Conservation (phyloP, 2,113 vertebrate genomes). For the Plectropomus leopardus region DNA sequence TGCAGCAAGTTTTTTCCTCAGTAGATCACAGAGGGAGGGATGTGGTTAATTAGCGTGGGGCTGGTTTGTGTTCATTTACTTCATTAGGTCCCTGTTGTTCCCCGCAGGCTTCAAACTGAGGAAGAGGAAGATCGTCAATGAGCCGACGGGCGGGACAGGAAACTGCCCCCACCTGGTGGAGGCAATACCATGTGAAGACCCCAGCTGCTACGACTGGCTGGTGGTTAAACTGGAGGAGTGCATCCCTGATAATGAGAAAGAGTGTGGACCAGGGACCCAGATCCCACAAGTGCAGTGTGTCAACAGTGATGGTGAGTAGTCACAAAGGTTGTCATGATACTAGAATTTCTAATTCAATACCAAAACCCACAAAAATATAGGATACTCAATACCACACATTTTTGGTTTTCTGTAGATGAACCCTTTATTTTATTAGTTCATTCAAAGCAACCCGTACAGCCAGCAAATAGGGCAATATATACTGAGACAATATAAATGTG, state of each 20-base stretch:
- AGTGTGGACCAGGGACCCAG: constrained; percentile 93
- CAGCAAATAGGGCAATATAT: too few relatives aligned
- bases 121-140: constrained; percentile 91
- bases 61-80: constrained; percentile 6
- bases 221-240: constrained; percentile 90
- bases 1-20: not conserved
- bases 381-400: too few relatives aligned
- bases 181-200: constrained; percentile 97
- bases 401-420: too few relatives aligned
- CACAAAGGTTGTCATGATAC: too few relatives aligned
- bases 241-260: constrained; percentile 91
- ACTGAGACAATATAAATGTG: too few relatives aligned
- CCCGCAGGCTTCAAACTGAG: constrained; percentile 94
- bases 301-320: constrained; percentile 92
- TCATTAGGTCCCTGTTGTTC: constrained; percentile 32
- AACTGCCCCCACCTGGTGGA: constrained; percentile 95
- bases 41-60: constrained; percentile 10
- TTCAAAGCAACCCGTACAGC: too few relatives aligned
- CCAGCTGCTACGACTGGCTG: constrained; percentile 95
- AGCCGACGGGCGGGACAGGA: constrained; percentile 90
- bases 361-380: too few relatives aligned
- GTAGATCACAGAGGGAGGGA: constrained; percentile 1
- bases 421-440: too few relatives aligned
- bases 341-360: too few relatives aligned
- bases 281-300: constrained; percentile 92